Conservation (phyloP, 2,888 invertebrate genomes). For the Eristalinus sepulchralis region DNA sequence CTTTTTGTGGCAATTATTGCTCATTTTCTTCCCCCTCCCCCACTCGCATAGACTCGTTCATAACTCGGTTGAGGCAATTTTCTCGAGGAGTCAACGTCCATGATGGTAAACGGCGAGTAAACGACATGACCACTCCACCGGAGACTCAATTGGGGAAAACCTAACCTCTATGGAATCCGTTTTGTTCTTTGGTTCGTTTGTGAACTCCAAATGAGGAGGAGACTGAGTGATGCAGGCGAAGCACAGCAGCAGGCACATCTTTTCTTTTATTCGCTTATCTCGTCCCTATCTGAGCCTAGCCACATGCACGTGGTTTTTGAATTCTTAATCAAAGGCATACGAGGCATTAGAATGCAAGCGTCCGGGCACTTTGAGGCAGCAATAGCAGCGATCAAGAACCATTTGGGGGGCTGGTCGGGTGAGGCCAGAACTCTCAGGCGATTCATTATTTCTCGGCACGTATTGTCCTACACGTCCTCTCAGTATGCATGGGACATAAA, state of each 20-base stretch:
- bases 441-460: conserved; percentile 42
- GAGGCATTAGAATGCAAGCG: conserved; percentile 29
- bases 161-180: neutral
- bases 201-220: neutral
- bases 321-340: conserved; percentile 56
- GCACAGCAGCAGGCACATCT: neutral
- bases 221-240: neutral
- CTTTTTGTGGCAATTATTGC: neutral
- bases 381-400: conserved; percentile 51
- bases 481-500: conserved; percentile 48
- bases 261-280: conserved; percentile 11
- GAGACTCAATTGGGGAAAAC: neutral
- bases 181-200: neutral
- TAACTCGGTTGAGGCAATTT: conserved; percentile 18
- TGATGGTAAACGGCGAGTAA: conserved; percentile 27
- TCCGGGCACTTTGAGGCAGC: neutral
- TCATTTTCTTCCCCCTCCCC: neutral
- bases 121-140: neutral
- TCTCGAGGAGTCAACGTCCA: conserved; percentile 34
- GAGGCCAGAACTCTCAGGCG: neutral
- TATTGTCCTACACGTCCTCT: conserved; percentile 26
- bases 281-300: neutral
- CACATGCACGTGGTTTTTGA: conserved; percentile 22
- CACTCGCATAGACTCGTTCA: too few relatives aligned
- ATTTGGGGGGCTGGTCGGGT: conserved; percentile 22